Evolutionary conservation across 2,113 vertebrate species (phyloP).

Genomic region (Phocoena phocoena): DNA sequence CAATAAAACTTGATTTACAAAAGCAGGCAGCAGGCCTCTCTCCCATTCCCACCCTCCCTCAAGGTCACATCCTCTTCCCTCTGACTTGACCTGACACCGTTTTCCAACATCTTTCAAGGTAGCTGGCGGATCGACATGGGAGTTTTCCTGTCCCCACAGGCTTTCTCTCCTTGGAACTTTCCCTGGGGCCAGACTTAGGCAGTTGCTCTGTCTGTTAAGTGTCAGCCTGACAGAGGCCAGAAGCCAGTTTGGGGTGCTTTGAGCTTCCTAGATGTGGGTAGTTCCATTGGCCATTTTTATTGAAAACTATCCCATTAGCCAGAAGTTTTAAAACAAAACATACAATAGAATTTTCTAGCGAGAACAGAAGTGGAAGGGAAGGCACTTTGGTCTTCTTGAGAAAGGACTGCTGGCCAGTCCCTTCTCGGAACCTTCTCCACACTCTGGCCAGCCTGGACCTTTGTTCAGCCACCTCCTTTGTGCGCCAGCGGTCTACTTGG

Average conservation of each 20-base stretch:
- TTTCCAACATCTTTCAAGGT: background rate
- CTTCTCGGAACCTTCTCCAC: fast-evolving
- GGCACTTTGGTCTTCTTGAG: background rate
- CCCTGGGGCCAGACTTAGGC: background rate
- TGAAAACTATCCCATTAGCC: background rate
- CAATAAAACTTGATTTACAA: no score
- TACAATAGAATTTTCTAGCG: background rate
- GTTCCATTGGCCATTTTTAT: background rate
- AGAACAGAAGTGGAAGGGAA: background rate
- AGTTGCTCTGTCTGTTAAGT: background rate
- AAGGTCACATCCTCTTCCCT: background rate
- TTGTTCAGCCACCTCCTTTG: constrained; percentile 15
- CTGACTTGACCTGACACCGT: background rate
- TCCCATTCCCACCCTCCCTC: background rate
- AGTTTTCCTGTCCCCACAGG: fast-evolving
- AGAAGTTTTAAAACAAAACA: constrained; percentile 19
- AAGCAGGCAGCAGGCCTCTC: background rate
- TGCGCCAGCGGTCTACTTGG: background rate
- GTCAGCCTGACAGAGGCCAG: background rate
- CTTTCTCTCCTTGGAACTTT: background rate
- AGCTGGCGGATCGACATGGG: fast-evolving
- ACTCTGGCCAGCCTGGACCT: background rate
- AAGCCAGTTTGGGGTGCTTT: background rate
- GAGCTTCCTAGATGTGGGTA: background rate
- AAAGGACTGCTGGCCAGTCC: fast-evolving